Evolutionary conservation across 2,888 invertebrate genomes (phyloP).

Genomic region (Mactromeris polynyma): DNA sequence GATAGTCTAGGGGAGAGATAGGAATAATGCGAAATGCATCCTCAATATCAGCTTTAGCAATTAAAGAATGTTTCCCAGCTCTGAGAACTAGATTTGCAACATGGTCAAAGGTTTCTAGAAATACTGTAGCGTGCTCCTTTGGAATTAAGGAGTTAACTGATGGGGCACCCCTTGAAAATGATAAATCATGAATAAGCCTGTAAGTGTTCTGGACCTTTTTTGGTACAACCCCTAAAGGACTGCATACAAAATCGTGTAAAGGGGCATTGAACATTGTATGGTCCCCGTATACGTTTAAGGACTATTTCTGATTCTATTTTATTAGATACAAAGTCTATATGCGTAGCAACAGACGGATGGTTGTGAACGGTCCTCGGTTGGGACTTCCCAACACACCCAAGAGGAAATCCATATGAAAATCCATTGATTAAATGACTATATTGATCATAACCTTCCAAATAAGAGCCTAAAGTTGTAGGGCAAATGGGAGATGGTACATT

Average conservation of each 20-base stretch:
- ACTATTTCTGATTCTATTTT: conserved; percentile 41
- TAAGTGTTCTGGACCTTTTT: conserved; percentile 43
- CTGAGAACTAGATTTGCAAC: conserved; percentile 30
- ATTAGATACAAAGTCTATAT: conserved; percentile 27
- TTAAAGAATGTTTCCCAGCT: conserved; percentile 34
- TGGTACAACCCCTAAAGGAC: conserved; percentile 58
- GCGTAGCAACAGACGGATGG: conserved; percentile 27
- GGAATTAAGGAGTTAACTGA: conserved; percentile 57
- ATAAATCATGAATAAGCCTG: too few relatives aligned
- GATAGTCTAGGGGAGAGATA: conserved; percentile 54
- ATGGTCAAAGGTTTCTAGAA: conserved; percentile 40
- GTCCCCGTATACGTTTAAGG: conserved; percentile 26
- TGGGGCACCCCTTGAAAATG: conserved; percentile 24
- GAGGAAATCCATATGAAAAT: conserved; percentile 44
- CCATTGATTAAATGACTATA: conserved; percentile 24
- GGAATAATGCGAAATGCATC: conserved; percentile 64
- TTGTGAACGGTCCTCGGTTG: conserved; percentile 16
- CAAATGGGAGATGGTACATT: conserved; percentile 32
- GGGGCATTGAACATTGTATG: conserved; percentile 7
- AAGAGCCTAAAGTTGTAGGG: not conserved
- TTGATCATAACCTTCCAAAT: conserved; percentile 40
- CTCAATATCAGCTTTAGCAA: conserved; percentile 66
- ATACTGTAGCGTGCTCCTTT: conserved; percentile 23
- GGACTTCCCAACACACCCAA: conserved; percentile 11
- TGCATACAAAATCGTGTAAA: conserved; percentile 43